phyloP scores from a whole-genome alignment of 2,113 vertebrate genomes.

The Gobio gobio region DNA sequence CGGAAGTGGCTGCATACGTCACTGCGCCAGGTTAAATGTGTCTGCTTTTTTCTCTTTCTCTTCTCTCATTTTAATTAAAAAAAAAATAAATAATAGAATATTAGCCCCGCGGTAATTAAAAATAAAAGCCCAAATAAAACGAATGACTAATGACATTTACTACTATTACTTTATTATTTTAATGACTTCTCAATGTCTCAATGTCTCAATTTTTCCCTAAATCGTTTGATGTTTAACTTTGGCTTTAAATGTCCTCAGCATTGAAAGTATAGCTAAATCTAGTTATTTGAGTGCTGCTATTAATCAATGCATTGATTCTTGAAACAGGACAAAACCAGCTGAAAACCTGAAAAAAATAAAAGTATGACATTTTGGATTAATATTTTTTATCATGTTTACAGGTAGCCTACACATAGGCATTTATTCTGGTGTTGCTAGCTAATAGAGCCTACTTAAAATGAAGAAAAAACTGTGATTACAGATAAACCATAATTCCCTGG shows the following conservation, averaged over 20 bases:
- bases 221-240: background rate
- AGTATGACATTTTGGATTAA: background rate
- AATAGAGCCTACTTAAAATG: too few relatives aligned
- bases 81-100: background rate
- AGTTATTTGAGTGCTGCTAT: background rate
- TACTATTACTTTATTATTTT: background rate
- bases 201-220: too few relatives aligned
- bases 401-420: background rate
- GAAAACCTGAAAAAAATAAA: background rate
- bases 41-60: background rate
- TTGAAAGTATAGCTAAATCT: too few relatives aligned
- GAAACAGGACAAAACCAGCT: background rate
- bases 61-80: background rate
- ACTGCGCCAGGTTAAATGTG: constrained; percentile 7
- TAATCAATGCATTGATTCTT: background rate
- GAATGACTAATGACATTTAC: too few relatives aligned
- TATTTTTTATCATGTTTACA: background rate
- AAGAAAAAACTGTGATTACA: too few relatives aligned
- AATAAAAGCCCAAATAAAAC: too few relatives aligned
- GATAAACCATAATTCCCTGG: background rate
- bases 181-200: background rate
- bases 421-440: too few relatives aligned
- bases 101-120: too few relatives aligned
- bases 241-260: too few relatives aligned
- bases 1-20: constrained; percentile 40